Evolutionary conservation across 1,140 invertebrate species (phyloP).

Genomic region (Drosophila bocki): DNA sequence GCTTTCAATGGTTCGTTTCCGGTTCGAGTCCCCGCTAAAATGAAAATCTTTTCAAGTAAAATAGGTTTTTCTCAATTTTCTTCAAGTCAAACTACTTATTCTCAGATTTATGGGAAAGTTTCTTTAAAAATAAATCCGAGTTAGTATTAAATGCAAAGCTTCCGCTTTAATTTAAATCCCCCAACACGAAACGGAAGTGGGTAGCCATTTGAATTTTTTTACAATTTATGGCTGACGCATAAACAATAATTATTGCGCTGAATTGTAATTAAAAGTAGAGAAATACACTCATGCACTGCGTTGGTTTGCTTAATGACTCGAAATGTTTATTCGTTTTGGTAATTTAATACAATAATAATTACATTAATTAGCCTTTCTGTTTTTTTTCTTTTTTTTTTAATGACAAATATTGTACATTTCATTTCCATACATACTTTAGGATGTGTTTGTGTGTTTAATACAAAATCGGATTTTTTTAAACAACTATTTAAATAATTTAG

Average conservation of each 20-base stretch:
- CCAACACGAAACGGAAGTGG: slow-evolving; percentile 11
- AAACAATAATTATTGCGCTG: slow-evolving; percentile 29
- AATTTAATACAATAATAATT: slow-evolving; percentile 76
- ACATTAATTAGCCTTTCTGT: slow-evolving; percentile 72
- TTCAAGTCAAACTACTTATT: slow-evolving; percentile 6
- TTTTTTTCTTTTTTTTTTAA: slow-evolving; percentile 22
- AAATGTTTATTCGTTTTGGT: slow-evolving; percentile 72
- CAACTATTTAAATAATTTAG: slow-evolving; percentile 70
- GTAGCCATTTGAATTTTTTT: not conserved
- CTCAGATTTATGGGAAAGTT: not conserved
- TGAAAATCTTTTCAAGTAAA: not conserved
- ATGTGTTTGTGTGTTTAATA: slow-evolving; percentile 8
- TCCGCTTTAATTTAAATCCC: slow-evolving; percentile 2
- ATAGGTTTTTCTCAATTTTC: slow-evolving; percentile 1
- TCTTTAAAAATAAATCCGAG: not conserved
- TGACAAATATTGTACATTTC: slow-evolving; percentile 46
- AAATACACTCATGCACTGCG: slow-evolving; percentile 1
- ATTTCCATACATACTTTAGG: slow-evolving; percentile 16
- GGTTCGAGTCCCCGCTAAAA: slow-evolving; percentile 43
- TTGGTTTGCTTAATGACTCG: slow-evolving; percentile 70
- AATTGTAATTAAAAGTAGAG: slow-evolving; percentile 48
- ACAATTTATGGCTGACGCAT: slow-evolving; percentile 31
- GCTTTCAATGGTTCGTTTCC: slow-evolving; percentile 46
- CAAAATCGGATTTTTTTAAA: slow-evolving; percentile 40
- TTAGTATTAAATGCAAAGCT: slow-evolving; percentile 4